Base-by-base conservation (phyloP, 1,140 invertebrate genomes). In the Aplysia californica region DNA sequence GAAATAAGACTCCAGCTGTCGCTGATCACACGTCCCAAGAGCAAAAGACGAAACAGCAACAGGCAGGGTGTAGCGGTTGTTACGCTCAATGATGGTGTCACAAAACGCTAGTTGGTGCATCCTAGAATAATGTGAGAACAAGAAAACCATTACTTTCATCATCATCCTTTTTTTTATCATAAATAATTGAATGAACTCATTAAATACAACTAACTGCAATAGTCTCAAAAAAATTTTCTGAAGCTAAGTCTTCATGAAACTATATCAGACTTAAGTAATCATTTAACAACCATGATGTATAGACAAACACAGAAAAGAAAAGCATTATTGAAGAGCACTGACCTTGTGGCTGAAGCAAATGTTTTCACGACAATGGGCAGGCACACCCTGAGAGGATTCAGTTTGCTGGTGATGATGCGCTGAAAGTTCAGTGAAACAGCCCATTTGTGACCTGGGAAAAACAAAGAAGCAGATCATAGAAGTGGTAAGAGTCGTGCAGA, bases 61-160 rank as follows among this genome's bases (percentile, higher is more conserved):
- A 2, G 93, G 92, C 56, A 96, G 85, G 33, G 92, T 92, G 23
- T 91, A 92, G 50, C 95, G 90, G 2, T 92, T 90, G 90, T 98
- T 98, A 77, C 94, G 93, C 84, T 98, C 95, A 44, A 98, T 94
- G 59, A 98, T 92, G 0, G 96, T 92, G 87, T 96, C 94, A 89
- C 96, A 98, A 89, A 97, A 98, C 3, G 95, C 96, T 59, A 98
- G 90, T 86, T 98, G 96, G 88, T 97, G 95, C n/a, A 93, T 79
- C 56, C 88, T 89, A 81, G 56, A 86, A 86, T n/a, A 74, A 44
- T n/a, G n/a, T n/a, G n/a, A n/a, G n/a, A n/a, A n/a, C n/a, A n/a
- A n/a, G n/a, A n/a, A n/a, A n/a, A n/a, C n/a, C n/a, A n/a, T n/a
- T n/a, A n/a, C n/a, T n/a, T n/a, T n/a, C n/a, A n/a, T n/a, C n/a